Base-by-base conservation (phyloP, 2,888 invertebrate genomes). In the Caenorhabditis sulstoni region DNA sequence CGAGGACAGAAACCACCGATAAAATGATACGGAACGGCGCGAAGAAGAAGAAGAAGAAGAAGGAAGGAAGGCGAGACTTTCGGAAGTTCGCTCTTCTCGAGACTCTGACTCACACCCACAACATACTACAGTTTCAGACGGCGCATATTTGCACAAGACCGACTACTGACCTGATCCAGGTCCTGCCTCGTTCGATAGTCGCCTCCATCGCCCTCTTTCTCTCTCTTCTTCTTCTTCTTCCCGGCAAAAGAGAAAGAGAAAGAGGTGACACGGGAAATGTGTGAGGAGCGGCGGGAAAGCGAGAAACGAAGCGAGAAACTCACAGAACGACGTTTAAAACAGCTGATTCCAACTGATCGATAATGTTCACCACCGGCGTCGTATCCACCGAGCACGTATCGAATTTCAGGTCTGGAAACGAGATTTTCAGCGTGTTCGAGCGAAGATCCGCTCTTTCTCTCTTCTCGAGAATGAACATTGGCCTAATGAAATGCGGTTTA, bases 321-420 rank as follows among this genome's bases (percentile, higher is more conserved):
- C 76, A 88, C 88, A 88, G 71, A 64, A 88, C 79, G 45, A 87
- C 85, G 73, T 86, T 88, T 55, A 88, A 84, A 58, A 88, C 86
- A 44, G 87, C 87, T 23, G 86, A 82, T 79, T 88, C 87, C 49
- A 88, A 79, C 58, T 86, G 84, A 68, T 88, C 88, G 47, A 88
- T 82, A 61, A 88, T 84, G 41, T 81, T 80, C 50, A 89, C 78
- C 53, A 86, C 87, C 29, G 78, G 81, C n/a, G 81, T 73, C 16
- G 86, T 84, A 73, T 88, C 87, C 53, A 86, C 81, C 16, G 67
- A 53, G 39, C 81, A 78, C 20, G 76, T 80, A 74, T 88, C 88
- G 81, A 87, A 88, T 79, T 87, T 88, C 68, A 88, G 80, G 45
- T 86, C 88, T 88, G 76, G 58, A 87, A 85, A 12, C 52, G 18